Conservation (phyloP, 37 sponge, comb jelly and placozoan genomes). For the Cliona cf. orientalis region DNA sequence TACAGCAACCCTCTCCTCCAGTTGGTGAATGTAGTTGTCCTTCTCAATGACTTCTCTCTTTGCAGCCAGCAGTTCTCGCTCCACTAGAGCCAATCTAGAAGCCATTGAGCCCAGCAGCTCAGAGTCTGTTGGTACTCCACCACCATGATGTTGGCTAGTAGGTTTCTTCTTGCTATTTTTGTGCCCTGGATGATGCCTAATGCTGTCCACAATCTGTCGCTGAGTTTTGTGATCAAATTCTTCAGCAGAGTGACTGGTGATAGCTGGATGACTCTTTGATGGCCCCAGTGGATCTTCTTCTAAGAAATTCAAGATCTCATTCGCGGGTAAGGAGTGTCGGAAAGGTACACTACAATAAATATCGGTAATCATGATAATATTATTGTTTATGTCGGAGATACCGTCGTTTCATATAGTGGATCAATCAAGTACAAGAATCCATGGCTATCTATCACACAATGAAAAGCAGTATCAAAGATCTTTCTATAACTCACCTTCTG, state of each 20-base stretch:
- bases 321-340: no score
- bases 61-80: slow-evolving; percentile 68
- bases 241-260: no score
- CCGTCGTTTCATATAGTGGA: neutral
- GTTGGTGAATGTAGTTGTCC: slow-evolving; percentile 27
- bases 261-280: no score
- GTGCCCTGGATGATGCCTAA: no score
- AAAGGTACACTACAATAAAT: slow-evolving; percentile 26
- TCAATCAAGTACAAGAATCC: neutral
- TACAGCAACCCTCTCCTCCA: slow-evolving; percentile 55
- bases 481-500: neutral
- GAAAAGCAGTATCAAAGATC: neutral
- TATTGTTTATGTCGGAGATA: neutral
- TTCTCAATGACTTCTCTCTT: slow-evolving; percentile 70
- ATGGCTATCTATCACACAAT: neutral
- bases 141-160: neutral
- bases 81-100: slow-evolving; percentile 55
- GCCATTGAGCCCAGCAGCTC: slow-evolving; percentile 84
- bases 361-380: neutral
- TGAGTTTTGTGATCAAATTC: no score
- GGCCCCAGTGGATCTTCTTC: no score
- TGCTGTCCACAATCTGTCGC: no score
- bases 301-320: no score
- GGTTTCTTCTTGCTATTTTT: no score
- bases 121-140: slow-evolving; percentile 24